Evolutionary conservation across 2,113 vertebrate genomes (phyloP).

Genomic region (Mirza zaza): DNA sequence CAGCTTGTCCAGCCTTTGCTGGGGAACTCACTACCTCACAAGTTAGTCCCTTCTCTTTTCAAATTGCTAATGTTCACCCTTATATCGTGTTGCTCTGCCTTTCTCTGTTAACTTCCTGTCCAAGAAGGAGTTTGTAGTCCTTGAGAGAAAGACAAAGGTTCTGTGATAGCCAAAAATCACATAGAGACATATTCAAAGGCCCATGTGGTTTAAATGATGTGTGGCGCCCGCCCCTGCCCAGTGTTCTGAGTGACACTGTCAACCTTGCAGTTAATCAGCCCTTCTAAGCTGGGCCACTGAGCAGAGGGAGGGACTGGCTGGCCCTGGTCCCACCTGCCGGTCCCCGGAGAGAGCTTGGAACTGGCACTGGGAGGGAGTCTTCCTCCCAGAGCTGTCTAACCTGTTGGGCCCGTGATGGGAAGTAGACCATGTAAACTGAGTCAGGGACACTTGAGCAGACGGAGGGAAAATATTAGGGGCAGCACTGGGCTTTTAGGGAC

Average conservation of each 20-base stretch:
- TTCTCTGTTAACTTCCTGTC: neutral
- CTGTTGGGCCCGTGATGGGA: neutral
- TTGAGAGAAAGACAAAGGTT: neutral
- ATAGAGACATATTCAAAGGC: neutral
- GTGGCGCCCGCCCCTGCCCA: neutral
- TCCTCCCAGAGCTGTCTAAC: neutral
- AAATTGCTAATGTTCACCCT: neutral
- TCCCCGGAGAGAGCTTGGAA: neutral
- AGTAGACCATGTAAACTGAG: neutral
- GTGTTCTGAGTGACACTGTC: neutral
- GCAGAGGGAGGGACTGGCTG: neutral
- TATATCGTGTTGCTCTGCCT: neutral
- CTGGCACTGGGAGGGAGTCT: neutral
- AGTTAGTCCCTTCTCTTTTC: neutral
- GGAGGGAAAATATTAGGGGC: neutral
- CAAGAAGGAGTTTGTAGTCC: neutral
- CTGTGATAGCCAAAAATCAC: neutral
- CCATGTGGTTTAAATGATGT: neutral
- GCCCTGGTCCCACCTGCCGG: neutral
- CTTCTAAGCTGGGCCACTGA: neutral
- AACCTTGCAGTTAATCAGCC: neutral
- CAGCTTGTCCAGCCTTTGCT: neutral
- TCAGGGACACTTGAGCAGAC: neutral
- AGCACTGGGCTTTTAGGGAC: neutral
- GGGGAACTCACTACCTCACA: neutral